Conservation (phyloP, 2,888 invertebrate genomes). For the Euzetes globulus region DNA sequence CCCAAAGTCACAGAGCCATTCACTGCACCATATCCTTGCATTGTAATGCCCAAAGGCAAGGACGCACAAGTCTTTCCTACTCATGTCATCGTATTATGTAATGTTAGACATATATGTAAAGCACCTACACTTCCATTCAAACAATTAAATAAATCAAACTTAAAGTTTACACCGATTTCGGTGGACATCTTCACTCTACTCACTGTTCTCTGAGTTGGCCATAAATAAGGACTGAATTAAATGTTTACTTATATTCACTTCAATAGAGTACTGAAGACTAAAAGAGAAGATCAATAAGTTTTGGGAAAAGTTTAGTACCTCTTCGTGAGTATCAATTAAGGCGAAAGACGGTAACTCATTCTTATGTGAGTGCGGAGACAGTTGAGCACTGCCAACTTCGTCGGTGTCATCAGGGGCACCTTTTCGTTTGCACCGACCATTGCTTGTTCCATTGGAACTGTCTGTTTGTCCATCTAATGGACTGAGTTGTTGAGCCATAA, state of each 20-base stretch:
- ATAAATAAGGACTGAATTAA: not conserved
- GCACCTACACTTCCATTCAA: not conserved
- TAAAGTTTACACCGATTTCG: too few species aligned
- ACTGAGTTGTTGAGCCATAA: constrained; percentile 21
- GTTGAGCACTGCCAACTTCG: not conserved
- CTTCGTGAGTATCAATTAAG: not conserved
- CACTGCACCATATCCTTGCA: constrained; percentile 20
- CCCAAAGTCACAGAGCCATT: constrained; percentile 10
- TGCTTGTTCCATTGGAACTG: constrained; percentile 9
- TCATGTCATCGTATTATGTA: not conserved
- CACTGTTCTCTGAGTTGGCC: not conserved
- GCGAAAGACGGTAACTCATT: constrained; percentile 10
- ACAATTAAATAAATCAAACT: not conserved
- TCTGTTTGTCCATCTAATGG: constrained; percentile 25
- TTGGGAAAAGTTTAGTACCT: not conserved
- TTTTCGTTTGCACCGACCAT: constrained; percentile 12
- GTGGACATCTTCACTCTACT: too few species aligned
- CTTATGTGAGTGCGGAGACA: constrained; percentile 2
- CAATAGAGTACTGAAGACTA: not conserved
- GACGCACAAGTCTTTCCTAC: constrained; percentile 14
- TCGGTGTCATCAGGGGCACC: constrained; percentile 8
- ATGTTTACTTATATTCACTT: not conserved
- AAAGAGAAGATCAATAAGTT: not conserved
- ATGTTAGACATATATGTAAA: not conserved
- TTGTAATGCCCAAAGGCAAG: constrained; percentile 26